Base-by-base conservation (phyloP, 2,113 vertebrate species). In the Hemiprocne comata region DNA sequence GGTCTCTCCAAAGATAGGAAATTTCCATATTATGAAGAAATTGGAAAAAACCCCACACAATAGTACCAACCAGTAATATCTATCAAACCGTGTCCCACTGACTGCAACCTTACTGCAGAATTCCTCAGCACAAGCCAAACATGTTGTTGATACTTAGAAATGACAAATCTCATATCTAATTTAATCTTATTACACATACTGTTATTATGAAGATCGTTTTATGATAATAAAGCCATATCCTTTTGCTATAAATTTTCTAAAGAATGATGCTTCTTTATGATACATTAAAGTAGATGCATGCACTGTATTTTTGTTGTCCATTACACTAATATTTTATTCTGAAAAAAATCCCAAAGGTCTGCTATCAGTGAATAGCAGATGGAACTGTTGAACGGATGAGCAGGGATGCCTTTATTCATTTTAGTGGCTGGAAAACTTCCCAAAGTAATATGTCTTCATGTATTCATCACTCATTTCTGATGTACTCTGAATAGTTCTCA, bases 401-500 rank as follows among this genome's bases (percentile, higher is more conserved):
- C 20, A 74, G 9, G 16, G 28, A 42, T 74, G n/a, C 40, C 58
- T 94, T 93, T 60, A 90, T 60, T 90, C n/a, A 78, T 94, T 81
- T 62, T 23, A 97, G 83, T 54, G 62, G 23, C 33, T 93, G 79
- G 87, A 97, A 95, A 94, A 84, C 64, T 83, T 97, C 73, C 82
- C 79, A 72, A 95, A 94, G 57, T 89, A 97, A 46, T 54, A 87
- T 46, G 34, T 46, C 75, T 79, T 95, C 86, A 62, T 75, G 55
- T 60, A 72, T 95, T 96, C 89, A 84, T 95, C 75, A 80, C 83
- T 96, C 91, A 87, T 72, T 97, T 91, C 94, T 96, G 83, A 96
- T 80, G 81, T 82, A 95, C 61, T 80, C 90, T 75, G 90, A 91
- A 90, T 84, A 95, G 21, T 55, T 92, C 66, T 95, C 74, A 76